Evolutionary conservation across 1,140 invertebrate species (phyloP), one percentile per base, ranked within the genome.

Genomic region (Heliothis virescens): DNA sequence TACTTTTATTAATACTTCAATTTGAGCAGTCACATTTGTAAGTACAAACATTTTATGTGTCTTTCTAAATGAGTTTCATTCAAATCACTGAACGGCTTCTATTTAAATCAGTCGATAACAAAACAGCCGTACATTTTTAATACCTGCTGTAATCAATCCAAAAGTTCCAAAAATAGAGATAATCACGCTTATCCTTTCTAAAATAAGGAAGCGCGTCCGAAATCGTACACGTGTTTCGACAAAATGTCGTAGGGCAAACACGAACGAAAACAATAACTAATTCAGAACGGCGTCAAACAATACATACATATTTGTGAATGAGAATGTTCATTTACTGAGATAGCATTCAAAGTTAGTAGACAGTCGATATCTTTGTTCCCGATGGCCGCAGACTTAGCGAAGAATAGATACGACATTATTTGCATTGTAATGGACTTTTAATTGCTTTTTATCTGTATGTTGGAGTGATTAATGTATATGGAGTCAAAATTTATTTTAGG

Each of bases 341-440:
- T 92, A 92, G 86, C 85, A 90, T 92, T 91, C 85, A 90, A 87
- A 87, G 85, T 90, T 89, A 79, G 83, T 83, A 87, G 78, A 83
- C 86, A 83, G 84, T 83, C 88, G 88, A 90, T 90, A 90, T 90
- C 90, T 90, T 90, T 91, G 90, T 90, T 83, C 79, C 53, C 57
- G 67, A 82, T 62, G 71, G 34, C 69, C 63, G 34, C 63, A 86
- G 83, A 86, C 5, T 21, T 67, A 63, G 29, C 48, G 76, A 69
- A 5, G 15, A 21, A 15, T 82, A 87, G 84, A 87, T 11, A 76
- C 60, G 78, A 52, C 18, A 52, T 16, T 65, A 34, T 73, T 13
- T 84, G 75, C 82, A 65, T 62, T 65, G 69, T 34, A 16, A 34
- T 57, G 12, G 57, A 18, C 16, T 53, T 71, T 53, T 41, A 53